Conservation (phyloP, 2,113 vertebrate genomes). For the Syngnathus floridae region DNA sequence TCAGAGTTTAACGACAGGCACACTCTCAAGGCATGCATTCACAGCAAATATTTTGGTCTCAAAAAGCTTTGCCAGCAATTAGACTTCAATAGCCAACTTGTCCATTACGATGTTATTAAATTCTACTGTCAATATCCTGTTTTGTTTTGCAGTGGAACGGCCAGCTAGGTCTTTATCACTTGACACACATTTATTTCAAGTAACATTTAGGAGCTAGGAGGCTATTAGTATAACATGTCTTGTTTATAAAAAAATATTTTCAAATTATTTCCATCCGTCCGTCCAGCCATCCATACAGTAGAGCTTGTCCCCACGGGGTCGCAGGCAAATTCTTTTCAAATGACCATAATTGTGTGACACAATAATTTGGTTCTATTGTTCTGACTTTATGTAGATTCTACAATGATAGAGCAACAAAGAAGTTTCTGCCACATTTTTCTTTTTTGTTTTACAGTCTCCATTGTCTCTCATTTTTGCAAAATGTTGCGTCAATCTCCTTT, state of each 20-base stretch:
- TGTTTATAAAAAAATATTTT: too few relatives aligned
- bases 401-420: neutral
- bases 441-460: neutral
- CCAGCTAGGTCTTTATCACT: neutral
- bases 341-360: neutral
- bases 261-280: too few relatives aligned
- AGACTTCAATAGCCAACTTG: conserved; percentile 15
- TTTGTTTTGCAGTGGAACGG: too few relatives aligned
- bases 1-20: conserved; percentile 29
- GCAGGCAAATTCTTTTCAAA: neutral
- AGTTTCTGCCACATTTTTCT: neutral
- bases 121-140: neutral
- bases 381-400: neutral
- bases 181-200: neutral
- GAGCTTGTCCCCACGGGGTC: too few relatives aligned
- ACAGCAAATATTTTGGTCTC: conserved; percentile 9
- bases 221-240: too few relatives aligned
- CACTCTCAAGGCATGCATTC: conserved; percentile 18
- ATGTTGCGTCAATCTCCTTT: conserved; percentile 40
- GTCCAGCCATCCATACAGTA: too few relatives aligned
- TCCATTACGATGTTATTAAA: conserved; percentile 5
- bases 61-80: conserved; percentile 13
- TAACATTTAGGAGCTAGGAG: neutral
- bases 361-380: neutral
- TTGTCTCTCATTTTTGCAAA: conserved; percentile 17